Percentiles rank a stretch among this genome's conserved stretches.
Conservation (phyloP, 1,140 invertebrate species). For the Heliconius melpomene region DNA sequence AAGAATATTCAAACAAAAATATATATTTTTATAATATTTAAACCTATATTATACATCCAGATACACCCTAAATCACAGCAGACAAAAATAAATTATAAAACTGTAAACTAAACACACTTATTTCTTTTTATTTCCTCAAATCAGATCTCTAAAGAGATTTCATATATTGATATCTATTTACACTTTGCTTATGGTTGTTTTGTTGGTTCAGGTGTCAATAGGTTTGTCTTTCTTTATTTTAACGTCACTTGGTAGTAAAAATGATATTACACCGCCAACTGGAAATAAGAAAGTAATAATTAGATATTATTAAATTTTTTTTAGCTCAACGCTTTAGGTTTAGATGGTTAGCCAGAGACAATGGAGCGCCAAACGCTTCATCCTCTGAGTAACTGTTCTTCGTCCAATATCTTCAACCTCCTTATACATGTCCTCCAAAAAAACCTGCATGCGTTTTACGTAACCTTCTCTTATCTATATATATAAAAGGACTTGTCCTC, state of each 20-base stretch:
- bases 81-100: neutral
- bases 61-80: too few species aligned
- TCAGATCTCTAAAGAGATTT: neutral
- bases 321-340: too few species aligned
- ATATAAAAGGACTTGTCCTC: too few species aligned
- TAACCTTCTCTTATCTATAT: too few species aligned
- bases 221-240: neutral
- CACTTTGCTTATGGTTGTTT: neutral
- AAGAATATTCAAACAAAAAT: too few species aligned
- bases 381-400: too few species aligned
- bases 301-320: neutral
- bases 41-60: neutral
- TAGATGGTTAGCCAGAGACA: too few species aligned
- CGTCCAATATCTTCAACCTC: too few species aligned
- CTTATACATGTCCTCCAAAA: too few species aligned
- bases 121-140: neutral
- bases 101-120: neutral
- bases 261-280: constrained; percentile 55
- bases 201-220: neutral
- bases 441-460: too few species aligned
- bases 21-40: too few species aligned
- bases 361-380: too few species aligned
- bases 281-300: constrained; percentile 37
- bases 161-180: neutral
- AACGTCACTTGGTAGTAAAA: constrained; percentile 52